Conservation (phyloP, 2,797 vertebrate genomes). For the Lutjanus campechanus region DNA sequence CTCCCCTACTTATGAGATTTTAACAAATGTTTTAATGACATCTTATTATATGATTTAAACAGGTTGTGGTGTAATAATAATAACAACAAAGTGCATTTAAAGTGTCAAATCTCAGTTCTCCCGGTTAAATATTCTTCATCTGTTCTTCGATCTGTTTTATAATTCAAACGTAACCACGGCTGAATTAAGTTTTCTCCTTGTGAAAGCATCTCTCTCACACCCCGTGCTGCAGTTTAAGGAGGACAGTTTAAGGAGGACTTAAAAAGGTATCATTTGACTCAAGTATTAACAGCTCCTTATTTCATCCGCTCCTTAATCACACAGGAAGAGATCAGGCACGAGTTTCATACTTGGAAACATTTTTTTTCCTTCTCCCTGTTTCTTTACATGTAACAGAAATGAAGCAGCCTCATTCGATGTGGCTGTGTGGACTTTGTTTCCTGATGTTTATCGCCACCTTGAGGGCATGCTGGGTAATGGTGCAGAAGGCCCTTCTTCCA, state of each 20-base stretch:
- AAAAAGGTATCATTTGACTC: slow-evolving; percentile 54
- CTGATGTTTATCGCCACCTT: slow-evolving; percentile 72
- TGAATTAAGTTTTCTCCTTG: slow-evolving; percentile 31
- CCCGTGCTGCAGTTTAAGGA: slow-evolving; percentile 44
- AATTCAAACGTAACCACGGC: slow-evolving; percentile 36
- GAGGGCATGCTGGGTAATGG: slow-evolving; percentile 35
- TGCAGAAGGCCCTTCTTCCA: not conserved
- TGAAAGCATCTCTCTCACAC: slow-evolving; percentile 11
- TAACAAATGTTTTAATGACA: slow-evolving; percentile 1
- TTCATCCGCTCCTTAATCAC: slow-evolving; percentile 63
- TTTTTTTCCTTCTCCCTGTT: not conserved
- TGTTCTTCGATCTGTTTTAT: slow-evolving; percentile 29
- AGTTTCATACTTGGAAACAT: not conserved
- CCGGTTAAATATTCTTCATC: slow-evolving; percentile 51
- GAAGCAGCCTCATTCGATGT: not conserved
- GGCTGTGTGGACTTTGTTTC: slow-evolving; percentile 1
- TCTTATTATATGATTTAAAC: slow-evolving; percentile 14
- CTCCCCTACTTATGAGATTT: slow-evolving; percentile 6
- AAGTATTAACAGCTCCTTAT: slow-evolving; percentile 54
- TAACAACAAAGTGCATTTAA: not conserved
- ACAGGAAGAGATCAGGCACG: slow-evolving; percentile 43
- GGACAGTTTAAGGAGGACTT: slow-evolving; percentile 62
- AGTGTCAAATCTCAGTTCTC: slow-evolving; percentile 7
- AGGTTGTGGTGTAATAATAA: not conserved
- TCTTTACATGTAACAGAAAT: slow-evolving; percentile 18